These are phyloP conservation scores for Bombylius discolor DNA, from an alignment of 2,888 invertebrate genomes.

Conservation along the genomic window DNA sequence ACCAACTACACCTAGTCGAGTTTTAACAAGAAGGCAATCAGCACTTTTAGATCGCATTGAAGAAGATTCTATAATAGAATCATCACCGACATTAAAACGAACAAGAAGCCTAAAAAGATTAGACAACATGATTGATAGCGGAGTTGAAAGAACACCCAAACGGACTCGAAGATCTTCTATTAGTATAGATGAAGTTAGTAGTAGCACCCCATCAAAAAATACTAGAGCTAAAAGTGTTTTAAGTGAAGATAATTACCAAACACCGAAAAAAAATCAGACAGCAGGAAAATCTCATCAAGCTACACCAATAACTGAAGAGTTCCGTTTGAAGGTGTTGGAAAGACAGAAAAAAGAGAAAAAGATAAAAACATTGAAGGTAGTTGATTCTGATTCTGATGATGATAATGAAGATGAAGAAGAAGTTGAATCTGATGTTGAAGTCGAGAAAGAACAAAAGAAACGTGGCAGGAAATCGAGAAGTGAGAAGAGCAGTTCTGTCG, in stretches of 20 bases:
- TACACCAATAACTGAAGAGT: neutral
- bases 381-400: neutral
- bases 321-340: neutral
- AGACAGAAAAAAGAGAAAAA: neutral
- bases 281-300: neutral
- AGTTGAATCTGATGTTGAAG: no score
- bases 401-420: neutral
- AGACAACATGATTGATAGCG: constrained; percentile 18
- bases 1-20: neutral
- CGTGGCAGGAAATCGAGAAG: neutral
- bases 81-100: constrained; percentile 11
- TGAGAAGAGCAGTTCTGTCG: neutral
- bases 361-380: neutral
- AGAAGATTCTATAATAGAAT: constrained; percentile 17
- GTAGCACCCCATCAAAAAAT: neutral
- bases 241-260: constrained; percentile 6
- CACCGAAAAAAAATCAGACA: constrained; percentile 1
- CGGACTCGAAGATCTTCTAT: constrained; percentile 18
- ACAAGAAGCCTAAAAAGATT: constrained; percentile 19
- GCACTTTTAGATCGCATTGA: constrained; percentile 19
- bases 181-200: neutral
- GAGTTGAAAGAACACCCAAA: constrained; percentile 14
- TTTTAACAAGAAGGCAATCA: constrained; percentile 18
- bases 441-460: neutral
- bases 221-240: constrained; percentile 2